Percentiles rank a stretch among this genome's conserved stretches.
Conservation (phyloP, 2,113 vertebrate genomes). For the Lagopus muta region DNA sequence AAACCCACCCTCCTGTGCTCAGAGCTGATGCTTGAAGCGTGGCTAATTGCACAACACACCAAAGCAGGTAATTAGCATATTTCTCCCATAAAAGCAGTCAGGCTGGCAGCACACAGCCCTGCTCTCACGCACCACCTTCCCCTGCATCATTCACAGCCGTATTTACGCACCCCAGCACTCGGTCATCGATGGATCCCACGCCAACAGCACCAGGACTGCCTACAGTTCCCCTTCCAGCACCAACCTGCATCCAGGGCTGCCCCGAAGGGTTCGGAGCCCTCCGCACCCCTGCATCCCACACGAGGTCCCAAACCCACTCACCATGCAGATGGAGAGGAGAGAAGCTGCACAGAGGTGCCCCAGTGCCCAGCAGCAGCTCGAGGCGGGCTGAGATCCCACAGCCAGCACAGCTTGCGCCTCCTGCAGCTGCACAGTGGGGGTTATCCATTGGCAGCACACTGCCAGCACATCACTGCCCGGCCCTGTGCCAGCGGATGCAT, state of each 20-base stretch:
- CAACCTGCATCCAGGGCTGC: neutral
- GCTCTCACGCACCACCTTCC: neutral
- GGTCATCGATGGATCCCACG: neutral
- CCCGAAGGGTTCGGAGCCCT: neutral
- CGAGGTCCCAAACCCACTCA: neutral
- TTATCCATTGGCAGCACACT: no score
- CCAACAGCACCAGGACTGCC: neutral
- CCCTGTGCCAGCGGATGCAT: neutral
- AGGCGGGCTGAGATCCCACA: neutral
- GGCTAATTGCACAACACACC: neutral
- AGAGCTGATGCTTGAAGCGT: fast-evolving
- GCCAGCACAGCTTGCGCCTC: neutral
- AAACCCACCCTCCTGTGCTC: neutral
- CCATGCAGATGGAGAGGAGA: fast-evolving
- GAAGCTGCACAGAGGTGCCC: neutral
- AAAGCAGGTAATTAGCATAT: neutral
- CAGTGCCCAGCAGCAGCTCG: neutral
- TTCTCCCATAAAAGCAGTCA: neutral
- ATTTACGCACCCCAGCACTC: neutral
- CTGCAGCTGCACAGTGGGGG: neutral
- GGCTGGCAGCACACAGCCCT: neutral
- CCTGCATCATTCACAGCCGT: fast-evolving
- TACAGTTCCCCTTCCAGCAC: neutral
- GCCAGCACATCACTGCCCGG: neutral
- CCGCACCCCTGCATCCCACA: neutral